Evolutionary conservation across 2,888 invertebrate genomes (phyloP), one percentile per base, ranked within the genome.

Genomic region (Cyclophora albipunctata): DNA sequence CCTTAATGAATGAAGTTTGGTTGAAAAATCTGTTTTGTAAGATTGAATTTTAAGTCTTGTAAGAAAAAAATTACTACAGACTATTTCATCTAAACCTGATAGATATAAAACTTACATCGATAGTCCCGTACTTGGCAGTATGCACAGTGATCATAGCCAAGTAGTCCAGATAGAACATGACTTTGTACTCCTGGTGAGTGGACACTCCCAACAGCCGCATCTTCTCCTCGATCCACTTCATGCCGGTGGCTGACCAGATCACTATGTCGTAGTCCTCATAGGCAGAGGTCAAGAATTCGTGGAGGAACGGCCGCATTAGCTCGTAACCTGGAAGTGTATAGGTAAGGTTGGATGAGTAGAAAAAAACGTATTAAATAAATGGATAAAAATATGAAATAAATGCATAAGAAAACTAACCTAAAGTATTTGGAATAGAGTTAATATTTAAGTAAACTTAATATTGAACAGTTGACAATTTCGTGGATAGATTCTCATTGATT

Each of bases 161-260:
- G 49, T 94, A 94, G 75, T 98, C 98, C 53, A 98, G 81, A 80
- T 97, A 95, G 83, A 98, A 98, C 75, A 95, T 92, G 52, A 99
- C 94, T 86, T 97, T 98, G 73, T 98, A 98, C 58, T 93, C 92
- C 1, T 92, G 90, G 77, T 98, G 93, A 3, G 90, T 91, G 0
- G 94, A 90, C 0, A 98, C 97, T 0, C 98, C 98, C 0, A 99
- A 87, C 45, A 98, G 84, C 54, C 94, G 93, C 98, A 99, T 98
- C 82, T 98, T 98, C 69, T 98, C 97, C 66, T 98, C 96, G 45
- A 99, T 98, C 98, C 98, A 98, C 70, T 96, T 97, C 98, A 98
- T 98, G 55, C 96, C 95, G 0, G 98, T 98, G 0, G 98, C 98
- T 3, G 98, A 98, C 98, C 98, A 99, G 61, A 99, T 98, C 0